Conservation (phyloP, 2,797 vertebrate species). For the Paratrypauchen microcephalus region DNA sequence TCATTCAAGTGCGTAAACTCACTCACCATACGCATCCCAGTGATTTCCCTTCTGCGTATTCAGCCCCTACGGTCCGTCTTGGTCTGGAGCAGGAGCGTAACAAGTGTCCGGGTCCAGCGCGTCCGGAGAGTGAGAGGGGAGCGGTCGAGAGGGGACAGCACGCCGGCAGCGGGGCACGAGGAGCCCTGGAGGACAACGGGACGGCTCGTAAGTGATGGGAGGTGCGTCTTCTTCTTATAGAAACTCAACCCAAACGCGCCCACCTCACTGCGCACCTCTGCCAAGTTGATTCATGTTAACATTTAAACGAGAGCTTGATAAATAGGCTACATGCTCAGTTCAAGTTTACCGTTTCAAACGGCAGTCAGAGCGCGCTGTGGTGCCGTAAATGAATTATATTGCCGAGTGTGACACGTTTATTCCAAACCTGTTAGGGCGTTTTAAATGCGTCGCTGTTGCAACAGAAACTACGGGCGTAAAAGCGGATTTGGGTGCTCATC, state of each 20-base stretch:
- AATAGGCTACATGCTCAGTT: not conserved
- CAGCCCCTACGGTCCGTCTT: constrained; percentile 43
- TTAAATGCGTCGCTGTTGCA: not conserved
- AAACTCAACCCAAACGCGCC: constrained; percentile 37
- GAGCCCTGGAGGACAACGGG: constrained; percentile 9
- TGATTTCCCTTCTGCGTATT: constrained; percentile 48
- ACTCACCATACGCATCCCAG: constrained; percentile 79
- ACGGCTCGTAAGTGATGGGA: constrained; percentile 46
- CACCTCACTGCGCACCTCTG: constrained; percentile 43
- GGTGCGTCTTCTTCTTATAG: constrained; percentile 52
- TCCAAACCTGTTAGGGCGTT: not conserved
- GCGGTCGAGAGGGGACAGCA: constrained; percentile 46
- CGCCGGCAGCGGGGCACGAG: constrained; percentile 16
- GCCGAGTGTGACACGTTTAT: constrained; percentile 5
- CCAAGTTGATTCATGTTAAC: constrained; percentile 27
- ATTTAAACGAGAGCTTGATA: constrained; percentile 6
- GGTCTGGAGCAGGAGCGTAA: constrained; percentile 45
- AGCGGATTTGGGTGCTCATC: not conserved
- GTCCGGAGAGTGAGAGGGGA: constrained; percentile 17
- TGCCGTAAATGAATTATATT: not conserved
- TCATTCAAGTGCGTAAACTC: not conserved
- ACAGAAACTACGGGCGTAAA: not conserved
- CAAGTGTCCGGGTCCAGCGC: constrained; percentile 58
- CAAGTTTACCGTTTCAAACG: constrained; percentile 6
- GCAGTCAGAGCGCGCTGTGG: not conserved